Base-by-base conservation (phyloP, 1,140 invertebrate species). In the Scaptomyza graminum region DNA sequence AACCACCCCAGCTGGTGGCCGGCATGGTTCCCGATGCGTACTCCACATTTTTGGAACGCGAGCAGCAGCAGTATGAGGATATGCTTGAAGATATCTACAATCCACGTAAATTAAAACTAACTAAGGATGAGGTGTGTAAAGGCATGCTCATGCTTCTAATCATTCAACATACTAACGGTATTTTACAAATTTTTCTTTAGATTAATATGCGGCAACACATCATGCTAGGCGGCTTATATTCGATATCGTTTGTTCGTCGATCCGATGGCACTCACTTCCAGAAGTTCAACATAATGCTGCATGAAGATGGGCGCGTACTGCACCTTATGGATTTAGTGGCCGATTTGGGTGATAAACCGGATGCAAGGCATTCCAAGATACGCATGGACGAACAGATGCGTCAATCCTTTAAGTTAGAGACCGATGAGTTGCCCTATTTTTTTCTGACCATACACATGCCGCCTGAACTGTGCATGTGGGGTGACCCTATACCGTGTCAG, bases 191-290 rank as follows among this genome's bases (percentile, higher is more conserved):
- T 50, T 0, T 22, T 50, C 0, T 37, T 6, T 6, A 91, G 90
- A 78, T 91, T 0, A 91, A 91, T 74, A 46, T 91, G 1, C 67
- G 87, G 22, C 44, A 91, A 34, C 55, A 54, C 44, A 68, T 91
- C 0, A 62, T 91, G 5, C 43, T 91, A 11, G 90, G 90, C 22
- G 90, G 90, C 1, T 43, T 90, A 0, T 91, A 85, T 51, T 70
- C 76, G 12, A 44, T 91, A 0, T 47, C 77, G 44, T 74, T 77
- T 49, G 67, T 91, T 4, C 72, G 62, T 7, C 76, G 5, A 4
- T 22, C 0, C 31, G 8, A 34, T 34, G 71, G 79, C 51, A 71
- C 60, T 1, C 57, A 84, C 7, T 91, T 73, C 12, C 18, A 77
- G 9, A 74, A 54, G 31, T 90, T 90, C 31, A 90, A 84, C 46